A percentile compares a stretch with the other conserved stretches of the same genome.
These are phyloP conservation scores for Poeciliopsis retropinna DNA, from an alignment of 2,113 vertebrate species.

Conservation along the genomic window DNA sequence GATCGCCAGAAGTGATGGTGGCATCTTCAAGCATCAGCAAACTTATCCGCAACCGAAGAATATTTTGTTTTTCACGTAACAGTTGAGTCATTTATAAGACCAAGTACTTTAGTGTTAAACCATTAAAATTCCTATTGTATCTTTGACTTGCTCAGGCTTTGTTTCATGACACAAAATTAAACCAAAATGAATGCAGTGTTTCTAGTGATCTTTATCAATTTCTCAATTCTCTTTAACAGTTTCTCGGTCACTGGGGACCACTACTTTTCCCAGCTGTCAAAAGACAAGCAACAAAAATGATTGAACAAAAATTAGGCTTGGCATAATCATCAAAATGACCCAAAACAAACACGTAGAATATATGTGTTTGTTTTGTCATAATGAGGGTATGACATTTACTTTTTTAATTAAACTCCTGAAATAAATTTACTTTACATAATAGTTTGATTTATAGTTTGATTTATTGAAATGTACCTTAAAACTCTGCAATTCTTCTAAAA, in stretches of 20 bases:
- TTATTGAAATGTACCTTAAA: conserved; percentile 8
- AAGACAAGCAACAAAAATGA: not conserved
- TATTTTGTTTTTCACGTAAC: not conserved
- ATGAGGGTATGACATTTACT: not conserved
- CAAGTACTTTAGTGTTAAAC: not conserved
- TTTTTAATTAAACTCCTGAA: not conserved
- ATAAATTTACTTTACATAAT: not conserved
- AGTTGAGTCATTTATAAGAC: not conserved
- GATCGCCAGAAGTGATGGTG: conserved; percentile 8
- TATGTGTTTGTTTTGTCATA: not conserved
- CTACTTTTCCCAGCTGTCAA: not conserved
- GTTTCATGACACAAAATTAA: not conserved
- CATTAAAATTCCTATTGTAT: no score
- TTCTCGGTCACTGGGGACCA: not conserved
- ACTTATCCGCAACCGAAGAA: not conserved
- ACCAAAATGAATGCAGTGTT: not conserved
- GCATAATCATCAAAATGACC: not conserved
- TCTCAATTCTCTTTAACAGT: not conserved
- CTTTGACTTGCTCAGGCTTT: no score
- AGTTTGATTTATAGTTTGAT: not conserved
- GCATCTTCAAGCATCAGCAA: not conserved
- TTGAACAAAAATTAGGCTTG: no score
- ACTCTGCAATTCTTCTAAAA: conserved; percentile 2
- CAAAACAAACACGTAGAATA: not conserved
- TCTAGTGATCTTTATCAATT: not conserved